Conservation (phyloP, 2,888 invertebrate genomes). For the Operophtera brumata region DNA sequence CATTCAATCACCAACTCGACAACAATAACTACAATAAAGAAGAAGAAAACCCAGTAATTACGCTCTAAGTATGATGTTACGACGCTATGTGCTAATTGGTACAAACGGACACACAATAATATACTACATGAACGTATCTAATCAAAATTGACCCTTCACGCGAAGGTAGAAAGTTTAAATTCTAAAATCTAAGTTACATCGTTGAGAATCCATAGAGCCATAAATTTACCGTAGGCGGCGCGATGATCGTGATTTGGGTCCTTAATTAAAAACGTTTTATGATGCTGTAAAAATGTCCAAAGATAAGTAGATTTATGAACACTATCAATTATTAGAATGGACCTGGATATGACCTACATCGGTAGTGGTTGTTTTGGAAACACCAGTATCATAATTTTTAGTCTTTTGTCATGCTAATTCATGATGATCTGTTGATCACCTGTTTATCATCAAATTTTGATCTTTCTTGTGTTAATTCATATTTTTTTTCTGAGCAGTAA, state of each 20-base stretch:
- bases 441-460: background rate
- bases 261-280: constrained; percentile 78
- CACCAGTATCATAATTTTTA: constrained; percentile 13
- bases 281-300: constrained; percentile 70
- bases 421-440: constrained; percentile 4
- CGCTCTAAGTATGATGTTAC: constrained; percentile 36
- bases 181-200: constrained; percentile 5
- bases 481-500: background rate
- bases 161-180: constrained; percentile 1
- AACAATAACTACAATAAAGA: constrained; percentile 31
- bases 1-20: constrained; percentile 26
- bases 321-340: constrained; percentile 38
- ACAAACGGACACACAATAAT: constrained; percentile 32
- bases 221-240: constrained; percentile 47
- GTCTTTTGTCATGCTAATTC: constrained; percentile 6
- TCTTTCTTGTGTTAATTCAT: background rate
- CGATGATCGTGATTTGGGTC: constrained; percentile 65
- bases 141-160: constrained; percentile 11
- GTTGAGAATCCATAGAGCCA: constrained; percentile 31
- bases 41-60: constrained; percentile 35
- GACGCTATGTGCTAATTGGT: constrained; percentile 56
- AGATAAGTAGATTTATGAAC: constrained; percentile 47
- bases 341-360: constrained; percentile 31
- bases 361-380: constrained; percentile 19
- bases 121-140: constrained; percentile 10